Percentiles rank a stretch among this genome's conserved stretches.
Evolutionary conservation across 2,888 invertebrate genomes (phyloP).

Genomic region (Hypolimnas misippus): DNA sequence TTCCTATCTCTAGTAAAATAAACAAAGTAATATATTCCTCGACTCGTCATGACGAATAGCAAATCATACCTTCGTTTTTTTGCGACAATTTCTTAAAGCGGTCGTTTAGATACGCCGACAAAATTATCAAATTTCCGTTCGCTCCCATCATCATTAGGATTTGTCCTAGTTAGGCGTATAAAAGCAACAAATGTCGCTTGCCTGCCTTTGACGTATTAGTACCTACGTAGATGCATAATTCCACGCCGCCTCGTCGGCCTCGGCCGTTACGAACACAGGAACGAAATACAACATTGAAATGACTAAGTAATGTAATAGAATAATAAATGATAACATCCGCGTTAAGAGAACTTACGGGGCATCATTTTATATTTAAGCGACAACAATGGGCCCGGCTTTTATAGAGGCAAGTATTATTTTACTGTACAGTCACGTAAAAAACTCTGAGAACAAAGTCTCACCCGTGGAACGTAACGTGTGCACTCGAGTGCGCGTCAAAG

Average conservation of each 20-base stretch:
- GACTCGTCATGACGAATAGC: background rate
- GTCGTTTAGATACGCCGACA: conserved; percentile 14
- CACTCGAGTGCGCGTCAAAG: conserved; percentile 52
- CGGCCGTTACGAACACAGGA: conserved; percentile 22
- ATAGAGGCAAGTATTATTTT: conserved; percentile 72
- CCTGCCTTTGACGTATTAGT: conserved; percentile 37
- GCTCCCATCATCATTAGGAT: conserved; percentile 24
- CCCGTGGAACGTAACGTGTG: conserved; percentile 47
- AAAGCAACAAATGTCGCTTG: conserved; percentile 30
- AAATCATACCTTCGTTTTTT: background rate
- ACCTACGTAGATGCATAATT: conserved; percentile 30
- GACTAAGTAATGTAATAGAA: conserved; percentile 69
- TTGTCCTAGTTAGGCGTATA: conserved; percentile 31
- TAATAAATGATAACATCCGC: conserved; percentile 82
- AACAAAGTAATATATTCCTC: background rate
- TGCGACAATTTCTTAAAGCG: conserved; percentile 21
- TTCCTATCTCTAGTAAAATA: conserved; percentile 26
- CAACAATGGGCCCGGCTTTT: conserved; percentile 67
- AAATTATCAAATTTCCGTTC: conserved; percentile 35
- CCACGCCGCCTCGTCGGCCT: conserved; percentile 18
- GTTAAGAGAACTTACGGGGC: conserved; percentile 75
- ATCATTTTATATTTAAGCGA: conserved; percentile 71
- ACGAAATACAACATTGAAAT: conserved; percentile 49
- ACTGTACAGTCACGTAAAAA: conserved; percentile 66
- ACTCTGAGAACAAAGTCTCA: conserved; percentile 51